Percentiles rank a stretch among this genome's conserved stretches.
Conservation (phyloP, 2,888 invertebrate species). For the Bombyx huttoni region DNA sequence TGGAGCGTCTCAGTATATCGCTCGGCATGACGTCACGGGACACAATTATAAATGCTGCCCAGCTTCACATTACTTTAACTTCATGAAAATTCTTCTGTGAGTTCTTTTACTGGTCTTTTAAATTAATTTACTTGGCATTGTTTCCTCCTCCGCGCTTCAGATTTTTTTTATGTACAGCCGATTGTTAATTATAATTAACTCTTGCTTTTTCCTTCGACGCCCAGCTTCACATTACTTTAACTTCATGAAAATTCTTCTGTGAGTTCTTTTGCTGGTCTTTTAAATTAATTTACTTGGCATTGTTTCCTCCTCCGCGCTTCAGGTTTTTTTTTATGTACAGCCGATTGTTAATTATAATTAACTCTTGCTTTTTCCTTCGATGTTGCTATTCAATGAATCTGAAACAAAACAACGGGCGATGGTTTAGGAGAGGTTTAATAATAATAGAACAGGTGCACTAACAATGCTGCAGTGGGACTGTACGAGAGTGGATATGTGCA, state of each 20-base stretch:
- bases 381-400: not conserved
- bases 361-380: not conserved
- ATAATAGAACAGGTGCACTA: slow-evolving; percentile 8
- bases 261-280: not conserved
- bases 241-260: not conserved
- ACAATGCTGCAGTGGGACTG: slow-evolving; percentile 9
- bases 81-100: not conserved
- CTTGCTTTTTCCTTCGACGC: slow-evolving; percentile 2
- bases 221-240: no score
- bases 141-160: not conserved
- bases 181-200: no score
- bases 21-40: slow-evolving; percentile 41
- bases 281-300: not conserved
- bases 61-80: slow-evolving; percentile 23
- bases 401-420: not conserved
- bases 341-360: not conserved
- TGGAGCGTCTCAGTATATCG: slow-evolving; percentile 36
- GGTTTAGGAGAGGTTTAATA: not conserved
- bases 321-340: not conserved
- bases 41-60: slow-evolving; percentile 16
- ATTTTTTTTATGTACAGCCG: not conserved
- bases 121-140: not conserved
- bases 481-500: slow-evolving; percentile 12
- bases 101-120: not conserved
- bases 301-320: not conserved